Conservation (phyloP, 2,888 invertebrate genomes). For the Alviniconcha strummeri region DNA sequence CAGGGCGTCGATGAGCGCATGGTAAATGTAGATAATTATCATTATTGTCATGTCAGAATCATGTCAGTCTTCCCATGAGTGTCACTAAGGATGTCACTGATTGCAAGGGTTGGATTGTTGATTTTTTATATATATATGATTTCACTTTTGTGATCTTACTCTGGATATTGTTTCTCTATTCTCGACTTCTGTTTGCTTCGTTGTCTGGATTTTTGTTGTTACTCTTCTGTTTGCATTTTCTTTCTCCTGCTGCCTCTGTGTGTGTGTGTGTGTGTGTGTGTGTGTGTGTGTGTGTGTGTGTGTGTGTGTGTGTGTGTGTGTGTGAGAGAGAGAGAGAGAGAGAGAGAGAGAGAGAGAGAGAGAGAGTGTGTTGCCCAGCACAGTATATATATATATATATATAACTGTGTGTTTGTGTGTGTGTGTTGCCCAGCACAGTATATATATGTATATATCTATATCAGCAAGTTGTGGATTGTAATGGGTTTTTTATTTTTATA, state of each 20-base stretch:
- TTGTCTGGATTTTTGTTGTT: neutral
- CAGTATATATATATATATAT: neutral
- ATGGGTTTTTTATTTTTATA: too few relatives aligned
- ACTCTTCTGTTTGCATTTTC: neutral
- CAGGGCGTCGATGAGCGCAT: too few relatives aligned
- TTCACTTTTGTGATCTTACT: neutral
- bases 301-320: neutral
- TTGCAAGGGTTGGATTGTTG: too few relatives aligned
- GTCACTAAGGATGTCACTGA: too few relatives aligned
- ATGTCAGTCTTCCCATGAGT: too few relatives aligned
- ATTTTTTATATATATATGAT: neutral
- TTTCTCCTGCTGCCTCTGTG: neutral
- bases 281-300: neutral
- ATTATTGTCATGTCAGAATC: too few relatives aligned
- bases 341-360: too few relatives aligned
- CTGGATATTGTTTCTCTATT: neutral
- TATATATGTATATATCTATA: neutral
- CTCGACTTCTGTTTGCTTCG: neutral
- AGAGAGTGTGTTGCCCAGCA: neutral
- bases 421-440: neutral
- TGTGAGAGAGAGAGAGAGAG: neutral
- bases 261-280: neutral
- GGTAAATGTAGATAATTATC: too few relatives aligned
- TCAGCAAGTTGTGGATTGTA: neutral
- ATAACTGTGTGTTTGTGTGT: neutral